phyloP scores from a whole-genome alignment of 2,888 invertebrate species.

The Molanna angustata region DNA sequence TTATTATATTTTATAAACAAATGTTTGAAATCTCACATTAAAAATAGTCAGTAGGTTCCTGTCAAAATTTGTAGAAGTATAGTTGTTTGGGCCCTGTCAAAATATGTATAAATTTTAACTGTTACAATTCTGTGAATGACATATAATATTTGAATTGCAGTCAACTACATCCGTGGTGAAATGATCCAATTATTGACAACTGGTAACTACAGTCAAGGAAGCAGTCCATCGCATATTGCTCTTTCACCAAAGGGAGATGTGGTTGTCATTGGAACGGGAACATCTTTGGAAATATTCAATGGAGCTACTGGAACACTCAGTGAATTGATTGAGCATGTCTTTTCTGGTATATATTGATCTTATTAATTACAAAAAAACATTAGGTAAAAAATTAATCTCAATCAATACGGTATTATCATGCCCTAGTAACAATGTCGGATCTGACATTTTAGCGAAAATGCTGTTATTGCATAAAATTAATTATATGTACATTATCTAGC shows the following conservation, averaged over 20 bases:
- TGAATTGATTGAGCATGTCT: conserved; percentile 64
- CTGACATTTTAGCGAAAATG: no score
- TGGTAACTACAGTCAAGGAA: conserved; percentile 59
- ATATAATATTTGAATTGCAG: conserved; percentile 43
- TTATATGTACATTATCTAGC: no score
- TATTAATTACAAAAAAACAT: no score
- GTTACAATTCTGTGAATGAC: background rate
- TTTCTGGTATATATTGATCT: conserved; percentile 54
- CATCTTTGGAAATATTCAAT: conserved; percentile 67
- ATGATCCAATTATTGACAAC: conserved; percentile 69
- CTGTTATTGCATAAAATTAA: no score
- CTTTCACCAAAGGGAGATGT: conserved; percentile 79
- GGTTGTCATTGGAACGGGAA: conserved; percentile 65
- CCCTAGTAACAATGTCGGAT: no score
- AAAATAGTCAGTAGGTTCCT: background rate
- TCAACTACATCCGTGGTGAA: conserved; percentile 76
- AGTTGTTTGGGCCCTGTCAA: no score
- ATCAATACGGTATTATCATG: no score
- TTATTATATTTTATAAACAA: no score
- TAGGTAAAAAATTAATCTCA: no score
- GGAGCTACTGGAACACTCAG: conserved; percentile 64
- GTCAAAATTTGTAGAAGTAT: no score
- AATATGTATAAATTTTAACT: no score
- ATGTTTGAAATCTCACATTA: no score
- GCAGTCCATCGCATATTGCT: conserved; percentile 59